A percentile compares a stretch with the other conserved stretches of the same genome.
phyloP scores from a whole-genome alignment of 1,140 invertebrate genomes.

The Coptotermes formosanus region DNA sequence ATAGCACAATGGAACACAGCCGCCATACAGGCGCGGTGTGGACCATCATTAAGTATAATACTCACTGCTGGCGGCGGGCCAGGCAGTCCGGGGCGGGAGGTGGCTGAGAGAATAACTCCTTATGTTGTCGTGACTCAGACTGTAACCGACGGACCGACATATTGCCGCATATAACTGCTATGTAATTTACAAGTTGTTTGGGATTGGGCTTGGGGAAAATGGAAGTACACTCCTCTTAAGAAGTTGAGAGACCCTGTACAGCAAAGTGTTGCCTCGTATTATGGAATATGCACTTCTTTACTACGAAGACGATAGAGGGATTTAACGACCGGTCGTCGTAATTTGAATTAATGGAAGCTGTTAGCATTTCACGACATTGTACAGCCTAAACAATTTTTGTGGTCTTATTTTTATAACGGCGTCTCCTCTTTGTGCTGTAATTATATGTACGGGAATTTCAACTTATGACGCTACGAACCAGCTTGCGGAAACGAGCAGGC shows the following conservation, averaged over 20 bases:
- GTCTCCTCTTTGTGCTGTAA: too few species aligned
- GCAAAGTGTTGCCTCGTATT: background rate
- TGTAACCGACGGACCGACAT: background rate
- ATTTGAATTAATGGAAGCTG: background rate
- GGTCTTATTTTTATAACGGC: too few species aligned
- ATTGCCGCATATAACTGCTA: slow-evolving; percentile 5
- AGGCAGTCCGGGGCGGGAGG: background rate
- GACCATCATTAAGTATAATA: background rate
- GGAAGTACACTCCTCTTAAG: slow-evolving; percentile 4
- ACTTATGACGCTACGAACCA: too few species aligned
- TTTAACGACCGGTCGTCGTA: background rate
- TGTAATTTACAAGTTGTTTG: slow-evolving; percentile 8
- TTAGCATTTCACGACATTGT: background rate
- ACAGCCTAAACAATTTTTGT: background rate
- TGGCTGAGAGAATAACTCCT: background rate
- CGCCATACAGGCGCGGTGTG: background rate
- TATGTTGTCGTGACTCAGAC: slow-evolving; percentile 4
- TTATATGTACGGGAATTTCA: too few species aligned
- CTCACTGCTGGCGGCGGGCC: background rate
- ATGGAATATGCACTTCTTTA: background rate
- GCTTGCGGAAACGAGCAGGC: too few species aligned
- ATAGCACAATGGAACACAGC: background rate
- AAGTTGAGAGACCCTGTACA: background rate
- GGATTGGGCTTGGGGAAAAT: background rate
- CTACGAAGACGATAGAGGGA: background rate